Percentiles rank a stretch among this genome's conserved stretches.
phyloP scores from a whole-genome alignment of 2,113 vertebrate genomes.

The Hoplias malabaricus region DNA sequence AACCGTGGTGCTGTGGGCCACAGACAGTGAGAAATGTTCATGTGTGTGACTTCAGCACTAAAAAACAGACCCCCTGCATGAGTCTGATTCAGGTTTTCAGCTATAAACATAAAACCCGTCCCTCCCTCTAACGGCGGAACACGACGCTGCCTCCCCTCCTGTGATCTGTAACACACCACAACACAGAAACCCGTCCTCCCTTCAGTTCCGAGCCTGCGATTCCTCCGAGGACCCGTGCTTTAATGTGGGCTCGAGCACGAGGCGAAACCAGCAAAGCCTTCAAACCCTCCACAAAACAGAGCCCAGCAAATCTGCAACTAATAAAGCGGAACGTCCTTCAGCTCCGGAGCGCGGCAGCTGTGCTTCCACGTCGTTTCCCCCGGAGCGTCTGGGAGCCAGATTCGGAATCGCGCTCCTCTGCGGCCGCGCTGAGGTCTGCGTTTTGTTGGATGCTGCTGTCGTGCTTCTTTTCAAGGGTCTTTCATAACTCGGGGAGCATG shows the following conservation, averaged over 20 bases:
- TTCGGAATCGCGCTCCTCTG: no score
- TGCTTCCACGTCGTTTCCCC: no score
- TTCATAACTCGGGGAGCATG: slow-evolving; percentile 72
- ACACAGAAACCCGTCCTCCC: neutral
- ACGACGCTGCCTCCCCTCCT: neutral
- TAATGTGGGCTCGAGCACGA: neutral
- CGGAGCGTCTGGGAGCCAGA: neutral
- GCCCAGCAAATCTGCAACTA: neutral
- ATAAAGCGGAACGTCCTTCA: neutral
- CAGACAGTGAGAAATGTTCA: no score
- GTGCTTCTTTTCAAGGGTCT: slow-evolving; percentile 72
- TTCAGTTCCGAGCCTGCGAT: neutral
- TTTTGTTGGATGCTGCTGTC: slow-evolving; percentile 45
- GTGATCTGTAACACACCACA: neutral
- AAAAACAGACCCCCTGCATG: no score
- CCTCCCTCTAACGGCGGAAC: neutral
- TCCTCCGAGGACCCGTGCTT: neutral
- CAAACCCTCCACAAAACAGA: neutral
- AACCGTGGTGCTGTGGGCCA: no score
- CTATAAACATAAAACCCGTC: no score
- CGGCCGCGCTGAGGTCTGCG: slow-evolving; percentile 1
- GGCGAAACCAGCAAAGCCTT: neutral
- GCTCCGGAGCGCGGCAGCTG: neutral
- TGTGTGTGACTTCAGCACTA: no score
- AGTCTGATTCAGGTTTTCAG: no score